Evolutionary conservation across 2,888 invertebrate genomes (phyloP), one percentile per base, ranked within the genome.

Genomic region (Dyspetes luteomarginatus): DNA sequence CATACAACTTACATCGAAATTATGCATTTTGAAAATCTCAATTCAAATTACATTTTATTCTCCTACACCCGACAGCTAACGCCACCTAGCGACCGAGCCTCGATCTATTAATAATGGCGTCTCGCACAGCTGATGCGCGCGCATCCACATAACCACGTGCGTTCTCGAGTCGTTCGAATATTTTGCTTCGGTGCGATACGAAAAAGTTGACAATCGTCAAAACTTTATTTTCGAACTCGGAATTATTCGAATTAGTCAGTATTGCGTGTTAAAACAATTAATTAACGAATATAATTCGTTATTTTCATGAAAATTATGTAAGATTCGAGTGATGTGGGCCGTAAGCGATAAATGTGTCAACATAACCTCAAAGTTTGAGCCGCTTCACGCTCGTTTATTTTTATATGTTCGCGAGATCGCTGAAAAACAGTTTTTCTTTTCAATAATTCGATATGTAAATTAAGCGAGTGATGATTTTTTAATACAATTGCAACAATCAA

Each of bases 71-170:
- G 48, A 30, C 64, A 50, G 36, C 24, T 24, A 12, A 43, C 64
- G 45, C 64, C 7, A 24, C 45, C 26, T 64, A 45, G 45, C 15
- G 64, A 26, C 28, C 28, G 9, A 24, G 24, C 17, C 15, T 9
- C 28, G 64, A 43, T 17, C 45, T 64, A 48, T 26, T 48, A 7
- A 2, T 4, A 19, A 62, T 43, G 22, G 60, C 43, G 1, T 1
- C 41, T 36, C 12, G 17, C 22, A 56, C 69, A 71, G 48, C 65
- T 67, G 52, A 60, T 36, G 15, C 15, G 30, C 48, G 15, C 36
- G 17, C 1, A n/a, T n/a, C n/a, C n/a, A n/a, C n/a, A 62, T 65
- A 43, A 26, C 64, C 78, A 79, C 74, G 79, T 79, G 75, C 36
- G 15, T n/a, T n/a, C 24, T 41, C 2, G 36, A 15, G 36, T 50